Evolutionary conservation across 2,888 invertebrate genomes (phyloP).

Genomic region (Cataglyphis livida): DNA sequence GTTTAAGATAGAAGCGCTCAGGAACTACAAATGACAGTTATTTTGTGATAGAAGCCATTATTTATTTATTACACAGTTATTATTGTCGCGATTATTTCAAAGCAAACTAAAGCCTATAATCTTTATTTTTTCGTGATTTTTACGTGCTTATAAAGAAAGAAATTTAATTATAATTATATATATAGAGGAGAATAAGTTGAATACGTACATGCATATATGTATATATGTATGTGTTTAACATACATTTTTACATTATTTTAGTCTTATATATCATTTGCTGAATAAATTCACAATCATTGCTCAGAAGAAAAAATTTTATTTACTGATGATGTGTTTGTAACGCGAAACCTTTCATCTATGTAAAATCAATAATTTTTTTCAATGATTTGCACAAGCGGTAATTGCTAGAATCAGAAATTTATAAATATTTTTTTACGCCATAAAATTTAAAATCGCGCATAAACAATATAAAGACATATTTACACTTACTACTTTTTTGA

Average conservation of each 20-base stretch:
- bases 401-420: conserved; percentile 9
- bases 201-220: not conserved
- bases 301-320: not conserved
- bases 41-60: not conserved
- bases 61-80: conserved; percentile 44
- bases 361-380: conserved; percentile 11
- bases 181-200: not conserved
- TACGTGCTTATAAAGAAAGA: not conserved
- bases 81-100: conserved; percentile 31
- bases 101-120: not conserved
- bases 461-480: conserved; percentile 34
- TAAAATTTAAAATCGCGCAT: conserved; percentile 10
- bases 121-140: not conserved
- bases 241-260: not conserved
- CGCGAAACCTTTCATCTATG: not conserved
- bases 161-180: conserved; percentile 9
- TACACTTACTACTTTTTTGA: conserved; percentile 29
- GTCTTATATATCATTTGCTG: conserved; percentile 5
- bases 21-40: conserved; percentile 8
- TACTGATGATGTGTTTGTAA: not conserved
- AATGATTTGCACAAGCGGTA: conserved; percentile 4
- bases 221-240: conserved; percentile 4
- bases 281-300: not conserved
- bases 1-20: not conserved
- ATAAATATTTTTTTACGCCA: conserved; percentile 5